Evolutionary conservation across 2,888 invertebrate species (phyloP).

Genomic region (Volucella inanis): DNA sequence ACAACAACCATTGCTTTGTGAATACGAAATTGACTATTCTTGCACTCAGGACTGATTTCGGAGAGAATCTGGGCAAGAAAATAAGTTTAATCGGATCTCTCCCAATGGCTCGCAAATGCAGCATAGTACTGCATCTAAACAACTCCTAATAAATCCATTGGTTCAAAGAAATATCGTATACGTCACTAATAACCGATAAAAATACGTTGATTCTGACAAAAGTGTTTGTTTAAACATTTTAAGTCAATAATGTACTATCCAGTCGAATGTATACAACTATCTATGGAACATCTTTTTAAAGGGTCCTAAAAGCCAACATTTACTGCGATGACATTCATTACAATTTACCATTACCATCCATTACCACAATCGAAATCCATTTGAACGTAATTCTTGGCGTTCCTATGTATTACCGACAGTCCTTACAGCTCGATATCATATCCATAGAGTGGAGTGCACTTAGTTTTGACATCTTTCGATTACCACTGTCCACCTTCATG

Average conservation of each 20-base stretch:
- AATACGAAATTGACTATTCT: too few relatives aligned
- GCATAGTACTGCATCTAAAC: too few relatives aligned
- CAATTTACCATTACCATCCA: conserved; percentile 63
- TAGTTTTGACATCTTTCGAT: conserved; percentile 70
- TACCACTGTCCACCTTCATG: conserved; percentile 70
- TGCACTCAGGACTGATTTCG: too few relatives aligned
- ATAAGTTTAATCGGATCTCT: too few relatives aligned
- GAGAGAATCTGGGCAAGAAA: too few relatives aligned
- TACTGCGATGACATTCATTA: conserved; percentile 31
- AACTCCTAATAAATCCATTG: too few relatives aligned
- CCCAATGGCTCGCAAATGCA: too few relatives aligned
- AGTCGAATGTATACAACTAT: neutral
- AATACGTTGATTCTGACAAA: neutral
- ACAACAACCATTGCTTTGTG: too few relatives aligned
- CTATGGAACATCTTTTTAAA: conserved; percentile 38
- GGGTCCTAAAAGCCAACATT: conserved; percentile 52
- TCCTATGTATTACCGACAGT: neutral
- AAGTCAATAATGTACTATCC: neutral
- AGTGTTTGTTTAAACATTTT: neutral
- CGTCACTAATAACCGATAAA: too few relatives aligned
- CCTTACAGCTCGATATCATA: conserved; percentile 45
- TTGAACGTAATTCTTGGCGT: conserved; percentile 33
- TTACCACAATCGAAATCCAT: conserved; percentile 49
- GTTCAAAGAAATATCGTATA: too few relatives aligned
- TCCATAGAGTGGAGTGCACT: conserved; percentile 50